phyloP scores from a whole-genome alignment of 2,113 vertebrate genomes.

The human region GRCh38 chr5:51176501-51177000 shows the following conservation, averaged over 20 bases:
- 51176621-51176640: background rate
- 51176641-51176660: background rate
- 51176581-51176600: background rate
- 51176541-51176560: background rate
- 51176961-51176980: background rate
- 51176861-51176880: background rate
- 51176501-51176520: background rate
- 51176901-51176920: background rate
- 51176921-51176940: background rate
- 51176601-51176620: background rate
- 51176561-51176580: conserved; percentile 1
- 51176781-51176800: background rate
- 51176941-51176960: background rate
- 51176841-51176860: background rate
- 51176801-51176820: background rate
- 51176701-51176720: conserved; percentile 19
- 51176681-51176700: conserved; percentile 30
- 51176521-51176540: background rate
- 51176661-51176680: background rate
- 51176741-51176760: background rate
- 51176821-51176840: background rate
- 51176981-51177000: background rate
- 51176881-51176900: background rate
- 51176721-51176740: conserved; percentile 13
- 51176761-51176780: conserved; percentile 11